These are phyloP conservation scores for Sycobia sp. DNA, from an alignment of 1,140 invertebrate genomes.

Conservation along the genomic window DNA sequence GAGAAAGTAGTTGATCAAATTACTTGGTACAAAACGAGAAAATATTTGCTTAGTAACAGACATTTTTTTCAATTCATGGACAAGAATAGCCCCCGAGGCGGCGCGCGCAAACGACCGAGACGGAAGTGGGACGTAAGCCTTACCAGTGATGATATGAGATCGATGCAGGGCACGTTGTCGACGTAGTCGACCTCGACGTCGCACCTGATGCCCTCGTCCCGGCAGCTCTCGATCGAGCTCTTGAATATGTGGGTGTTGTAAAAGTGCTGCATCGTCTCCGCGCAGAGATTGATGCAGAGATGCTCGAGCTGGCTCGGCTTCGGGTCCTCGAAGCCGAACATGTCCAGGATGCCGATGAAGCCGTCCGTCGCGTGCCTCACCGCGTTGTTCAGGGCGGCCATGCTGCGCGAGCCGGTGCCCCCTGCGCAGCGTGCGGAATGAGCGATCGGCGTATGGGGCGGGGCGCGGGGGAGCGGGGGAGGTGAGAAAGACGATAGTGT, in stretches of 20 bases:
- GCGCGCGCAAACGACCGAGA: too few species aligned
- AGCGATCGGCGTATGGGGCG: not conserved
- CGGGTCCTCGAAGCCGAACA: slow-evolving; percentile 95
- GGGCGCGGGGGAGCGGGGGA: not conserved
- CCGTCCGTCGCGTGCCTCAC: slow-evolving; percentile 92
- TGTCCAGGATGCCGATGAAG: slow-evolving; percentile 92
- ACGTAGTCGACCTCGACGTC: slow-evolving; percentile 92
- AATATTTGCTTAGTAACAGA: too few species aligned
- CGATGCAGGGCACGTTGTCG: slow-evolving; percentile 94
- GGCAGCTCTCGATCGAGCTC: slow-evolving; percentile 89
- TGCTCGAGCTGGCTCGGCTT: slow-evolving; percentile 90
- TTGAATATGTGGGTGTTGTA: slow-evolving; percentile 97
- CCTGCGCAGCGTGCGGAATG: slow-evolving; percentile 37
- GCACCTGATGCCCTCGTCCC: slow-evolving; percentile 90
- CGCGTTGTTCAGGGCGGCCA: slow-evolving; percentile 89
- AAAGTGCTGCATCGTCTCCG: slow-evolving; percentile 97
- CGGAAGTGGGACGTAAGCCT: slow-evolving; percentile 36
- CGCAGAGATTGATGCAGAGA: slow-evolving; percentile 92
- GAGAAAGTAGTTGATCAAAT: too few species aligned
- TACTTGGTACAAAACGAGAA: too few species aligned
- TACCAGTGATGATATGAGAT: slow-evolving; percentile 89
- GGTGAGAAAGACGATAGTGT: too few species aligned
- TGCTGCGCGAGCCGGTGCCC: slow-evolving; percentile 83
- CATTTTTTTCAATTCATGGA: too few species aligned
- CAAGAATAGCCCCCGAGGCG: too few species aligned